Conservation (phyloP, 2,113 vertebrate species). For the Syngnathus typhle region DNA sequence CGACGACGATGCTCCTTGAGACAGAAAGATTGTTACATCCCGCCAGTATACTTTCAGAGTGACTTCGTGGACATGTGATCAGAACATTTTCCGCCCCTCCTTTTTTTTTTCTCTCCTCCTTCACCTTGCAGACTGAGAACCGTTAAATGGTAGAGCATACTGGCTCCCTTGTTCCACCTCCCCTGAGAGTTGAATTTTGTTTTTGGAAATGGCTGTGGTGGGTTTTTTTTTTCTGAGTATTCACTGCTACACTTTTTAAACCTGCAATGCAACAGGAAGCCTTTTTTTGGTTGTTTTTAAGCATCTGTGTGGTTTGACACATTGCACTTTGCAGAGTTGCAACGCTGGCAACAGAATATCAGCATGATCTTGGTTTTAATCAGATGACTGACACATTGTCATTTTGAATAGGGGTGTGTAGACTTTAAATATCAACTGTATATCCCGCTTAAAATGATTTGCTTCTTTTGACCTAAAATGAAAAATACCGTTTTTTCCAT, state of each 20-base stretch:
- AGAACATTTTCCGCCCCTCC: slow-evolving; percentile 28
- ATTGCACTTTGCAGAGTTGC: not conserved
- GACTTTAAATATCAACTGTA: no score
- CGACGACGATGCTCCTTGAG: slow-evolving; percentile 22
- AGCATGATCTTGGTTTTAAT: not conserved
- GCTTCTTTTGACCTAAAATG: no score
- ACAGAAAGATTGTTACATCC: slow-evolving; percentile 10
- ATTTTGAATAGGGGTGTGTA: no score
- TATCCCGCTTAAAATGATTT: no score
- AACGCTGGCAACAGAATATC: not conserved
- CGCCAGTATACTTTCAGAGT: slow-evolving; percentile 48
- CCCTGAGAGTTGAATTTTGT: slow-evolving; percentile 6
- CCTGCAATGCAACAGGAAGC: slow-evolving; percentile 41
- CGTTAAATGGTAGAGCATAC: slow-evolving; percentile 40
- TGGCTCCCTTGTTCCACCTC: slow-evolving; percentile 42
- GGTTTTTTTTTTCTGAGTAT: not conserved
- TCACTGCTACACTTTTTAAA: not conserved
- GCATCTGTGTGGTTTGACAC: not conserved
- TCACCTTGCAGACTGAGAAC: slow-evolving; percentile 27
- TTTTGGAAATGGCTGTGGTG: not conserved
- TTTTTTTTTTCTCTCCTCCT: slow-evolving; percentile 18
- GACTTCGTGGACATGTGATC: slow-evolving; percentile 58
- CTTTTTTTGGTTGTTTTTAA: not conserved
- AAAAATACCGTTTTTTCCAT: no score
- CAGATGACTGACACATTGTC: not conserved